These are phyloP conservation scores for Ictalurus punctatus DNA, from an alignment of 2,113 vertebrate species.

Conservation along the genomic window DNA sequence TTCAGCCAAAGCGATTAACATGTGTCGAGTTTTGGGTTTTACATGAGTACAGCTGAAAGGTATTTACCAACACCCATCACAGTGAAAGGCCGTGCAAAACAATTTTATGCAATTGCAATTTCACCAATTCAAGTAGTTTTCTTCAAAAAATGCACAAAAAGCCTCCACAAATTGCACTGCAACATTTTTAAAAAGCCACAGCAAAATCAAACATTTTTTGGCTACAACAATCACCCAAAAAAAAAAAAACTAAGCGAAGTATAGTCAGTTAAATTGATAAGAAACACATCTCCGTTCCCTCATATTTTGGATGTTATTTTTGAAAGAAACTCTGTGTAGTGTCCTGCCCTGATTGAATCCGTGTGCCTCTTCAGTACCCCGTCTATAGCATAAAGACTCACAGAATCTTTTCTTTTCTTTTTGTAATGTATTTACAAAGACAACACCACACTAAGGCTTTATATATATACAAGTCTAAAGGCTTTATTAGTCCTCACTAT, in stretches of 20 bases:
- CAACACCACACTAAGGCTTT: not conserved
- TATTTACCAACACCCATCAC: no score
- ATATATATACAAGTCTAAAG: not conserved
- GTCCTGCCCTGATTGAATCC: not conserved
- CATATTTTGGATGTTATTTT: not conserved
- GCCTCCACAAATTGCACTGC: no score
- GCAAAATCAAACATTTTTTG: no score
- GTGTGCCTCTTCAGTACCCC: not conserved
- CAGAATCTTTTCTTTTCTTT: not conserved
- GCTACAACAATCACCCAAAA: no score
- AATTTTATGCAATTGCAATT: no score
- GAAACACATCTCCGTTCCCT: not conserved
- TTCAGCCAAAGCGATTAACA: no score
- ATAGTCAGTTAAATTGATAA: not conserved
- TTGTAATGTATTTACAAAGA: not conserved
- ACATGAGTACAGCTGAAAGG: no score
- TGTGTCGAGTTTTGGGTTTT: no score
- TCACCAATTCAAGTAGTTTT: no score
- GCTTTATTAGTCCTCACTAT: not conserved
- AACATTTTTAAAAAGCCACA: no score
- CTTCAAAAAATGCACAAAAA: no score
- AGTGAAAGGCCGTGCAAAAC: no score
- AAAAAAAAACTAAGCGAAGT: not conserved
- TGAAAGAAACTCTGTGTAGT: not conserved
- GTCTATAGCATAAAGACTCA: not conserved